Percentiles rank a stretch among this genome's conserved stretches.
Conservation (phyloP, 2,113 vertebrate species). For the Pachyramphus minor region DNA sequence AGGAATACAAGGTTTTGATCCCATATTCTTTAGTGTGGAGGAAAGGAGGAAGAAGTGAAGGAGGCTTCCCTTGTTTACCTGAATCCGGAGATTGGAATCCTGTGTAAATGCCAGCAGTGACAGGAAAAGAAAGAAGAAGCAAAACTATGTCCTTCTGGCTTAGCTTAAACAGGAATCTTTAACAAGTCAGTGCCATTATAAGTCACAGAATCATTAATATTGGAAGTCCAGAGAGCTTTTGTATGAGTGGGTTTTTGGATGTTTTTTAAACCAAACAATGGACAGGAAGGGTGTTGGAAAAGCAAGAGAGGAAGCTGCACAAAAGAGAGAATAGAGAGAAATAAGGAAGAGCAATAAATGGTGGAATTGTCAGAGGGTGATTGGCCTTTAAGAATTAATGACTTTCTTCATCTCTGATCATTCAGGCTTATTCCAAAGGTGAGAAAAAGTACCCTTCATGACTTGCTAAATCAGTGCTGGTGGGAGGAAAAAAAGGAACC, state of each 20-base stretch:
- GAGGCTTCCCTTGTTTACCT: not conserved
- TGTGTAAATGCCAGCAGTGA: not conserved
- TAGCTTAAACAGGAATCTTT: not conserved
- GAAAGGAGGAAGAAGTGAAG: not conserved
- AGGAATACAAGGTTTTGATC: not conserved
- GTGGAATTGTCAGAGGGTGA: not conserved
- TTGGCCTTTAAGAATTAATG: conserved; percentile 35
- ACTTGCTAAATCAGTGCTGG: not conserved
- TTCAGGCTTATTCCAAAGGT: conserved; percentile 2
- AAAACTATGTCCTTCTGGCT: not conserved
- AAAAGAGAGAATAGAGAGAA: not conserved
- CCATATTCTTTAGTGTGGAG: not conserved
- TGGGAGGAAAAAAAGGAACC: not conserved
- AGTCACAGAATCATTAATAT: not conserved
- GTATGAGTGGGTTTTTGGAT: not conserved
- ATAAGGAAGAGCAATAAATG: not conserved
- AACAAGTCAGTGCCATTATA: not conserved
- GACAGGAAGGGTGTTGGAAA: not conserved
- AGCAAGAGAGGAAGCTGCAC: not conserved
- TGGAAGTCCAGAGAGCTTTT: not conserved
- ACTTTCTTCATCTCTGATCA: conserved; percentile 8
- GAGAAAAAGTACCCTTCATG: not conserved
- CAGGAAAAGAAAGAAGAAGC: not conserved
- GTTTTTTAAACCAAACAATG: too few species aligned
- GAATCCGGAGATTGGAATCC: not conserved